Evolutionary conservation across 2,113 vertebrate species (phyloP).

Genomic region (Lagenorhynchus albirostris): DNA sequence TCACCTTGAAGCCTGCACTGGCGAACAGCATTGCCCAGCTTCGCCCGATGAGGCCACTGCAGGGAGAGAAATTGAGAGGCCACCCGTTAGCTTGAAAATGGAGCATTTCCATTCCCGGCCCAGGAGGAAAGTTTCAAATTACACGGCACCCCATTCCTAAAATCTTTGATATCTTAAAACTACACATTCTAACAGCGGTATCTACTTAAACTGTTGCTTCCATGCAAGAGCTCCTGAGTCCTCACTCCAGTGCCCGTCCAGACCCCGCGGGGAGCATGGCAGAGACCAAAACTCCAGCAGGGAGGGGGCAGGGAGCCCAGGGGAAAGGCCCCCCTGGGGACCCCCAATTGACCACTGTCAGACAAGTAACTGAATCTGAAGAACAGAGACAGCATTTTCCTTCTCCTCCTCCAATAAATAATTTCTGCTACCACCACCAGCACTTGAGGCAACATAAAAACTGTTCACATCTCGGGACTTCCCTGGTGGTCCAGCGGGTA

Average conservation of each 20-base stretch:
- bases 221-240: neutral
- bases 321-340: neutral
- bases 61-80: constrained; percentile 45
- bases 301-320: neutral
- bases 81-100: neutral
- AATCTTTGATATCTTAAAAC: neutral
- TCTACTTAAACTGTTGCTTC: neutral
- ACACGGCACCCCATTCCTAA: neutral
- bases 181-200: neutral
- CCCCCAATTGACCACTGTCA: neutral
- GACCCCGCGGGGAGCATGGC: too few species aligned
- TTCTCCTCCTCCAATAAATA: neutral
- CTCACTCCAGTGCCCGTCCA: neutral
- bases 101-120: neutral
- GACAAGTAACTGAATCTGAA: neutral
- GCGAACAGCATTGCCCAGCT: constrained; percentile 97
- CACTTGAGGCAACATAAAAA: neutral
- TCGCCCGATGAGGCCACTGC: constrained; percentile 93
- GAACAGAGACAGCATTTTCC: neutral
- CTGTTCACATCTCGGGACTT: too few species aligned
- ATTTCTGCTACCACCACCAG: neutral
- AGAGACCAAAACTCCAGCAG: neutral
- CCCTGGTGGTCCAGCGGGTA: too few species aligned
- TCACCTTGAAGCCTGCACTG: constrained; percentile 92
- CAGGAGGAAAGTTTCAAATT: neutral